These are phyloP conservation scores for Hypercompe scribonia DNA, from an alignment of 2,888 invertebrate genomes.

Conservation along the genomic window DNA sequence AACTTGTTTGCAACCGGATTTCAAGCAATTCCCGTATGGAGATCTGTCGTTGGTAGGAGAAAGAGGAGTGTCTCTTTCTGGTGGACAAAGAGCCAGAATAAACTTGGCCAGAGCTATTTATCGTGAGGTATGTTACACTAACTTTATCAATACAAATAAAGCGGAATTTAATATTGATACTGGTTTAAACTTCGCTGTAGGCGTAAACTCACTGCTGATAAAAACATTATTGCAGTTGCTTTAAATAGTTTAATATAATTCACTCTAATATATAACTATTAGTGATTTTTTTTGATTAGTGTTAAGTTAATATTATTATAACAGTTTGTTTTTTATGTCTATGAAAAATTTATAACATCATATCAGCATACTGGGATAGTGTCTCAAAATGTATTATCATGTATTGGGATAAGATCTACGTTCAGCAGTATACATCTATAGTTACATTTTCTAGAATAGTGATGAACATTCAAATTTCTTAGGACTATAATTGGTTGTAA, in stretches of 20 bases:
- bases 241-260: too few species aligned
- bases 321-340: neutral
- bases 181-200: neutral
- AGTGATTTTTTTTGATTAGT: neutral
- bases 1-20: slow-evolving; percentile 89
- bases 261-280: too few species aligned
- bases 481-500: neutral
- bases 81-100: slow-evolving; percentile 94
- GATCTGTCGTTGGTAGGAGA: slow-evolving; percentile 94
- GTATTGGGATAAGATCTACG: neutral
- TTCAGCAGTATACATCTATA: too few species aligned
- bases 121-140: slow-evolving; percentile 88
- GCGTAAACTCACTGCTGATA: neutral
- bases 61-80: slow-evolving; percentile 92
- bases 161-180: neutral
- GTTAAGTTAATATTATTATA: neutral
- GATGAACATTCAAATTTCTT: neutral
- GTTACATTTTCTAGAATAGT: neutral
- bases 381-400: neutral
- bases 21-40: slow-evolving; percentile 91
- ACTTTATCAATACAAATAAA: slow-evolving; percentile 5
- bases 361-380: neutral
- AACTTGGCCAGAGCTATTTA: slow-evolving; percentile 93
- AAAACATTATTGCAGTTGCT: neutral
- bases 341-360: neutral